Evolutionary conservation across 2,113 vertebrate species (phyloP).

Genomic region (Condylura cristata): DNA sequence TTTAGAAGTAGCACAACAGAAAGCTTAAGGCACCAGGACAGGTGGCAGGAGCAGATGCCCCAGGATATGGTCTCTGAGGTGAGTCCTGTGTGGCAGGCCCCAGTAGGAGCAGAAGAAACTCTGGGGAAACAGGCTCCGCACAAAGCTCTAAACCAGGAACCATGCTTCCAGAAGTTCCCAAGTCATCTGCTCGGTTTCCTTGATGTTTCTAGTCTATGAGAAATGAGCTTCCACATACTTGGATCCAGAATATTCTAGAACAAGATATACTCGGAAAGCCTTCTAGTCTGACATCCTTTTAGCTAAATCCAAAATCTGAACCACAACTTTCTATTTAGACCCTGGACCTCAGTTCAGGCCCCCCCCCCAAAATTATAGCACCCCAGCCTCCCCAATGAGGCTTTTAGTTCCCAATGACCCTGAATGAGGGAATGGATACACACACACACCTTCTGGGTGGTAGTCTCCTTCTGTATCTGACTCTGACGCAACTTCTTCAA

Average conservation of each 20-base stretch:
- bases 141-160: neutral
- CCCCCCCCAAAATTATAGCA: neutral
- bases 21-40: neutral
- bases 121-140: neutral
- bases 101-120: neutral
- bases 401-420: neutral
- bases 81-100: neutral
- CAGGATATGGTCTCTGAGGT: neutral
- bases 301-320: neutral
- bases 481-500: conserved; percentile 98
- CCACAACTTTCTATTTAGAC: neutral
- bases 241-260: neutral
- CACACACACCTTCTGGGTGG: conserved; percentile 90
- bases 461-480: conserved; percentile 96
- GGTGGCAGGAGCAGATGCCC: neutral
- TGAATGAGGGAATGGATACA: neutral
- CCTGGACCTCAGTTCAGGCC: neutral
- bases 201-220: neutral
- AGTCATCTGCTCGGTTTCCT: neutral
- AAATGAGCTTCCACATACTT: neutral
- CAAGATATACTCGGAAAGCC: neutral
- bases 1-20: neutral
- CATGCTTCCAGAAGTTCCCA: neutral
- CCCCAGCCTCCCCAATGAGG: neutral
- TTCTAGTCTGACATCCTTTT: neutral